Conservation (phyloP, 1,140 invertebrate genomes). For the Macrotrachela quadricornifera region DNA sequence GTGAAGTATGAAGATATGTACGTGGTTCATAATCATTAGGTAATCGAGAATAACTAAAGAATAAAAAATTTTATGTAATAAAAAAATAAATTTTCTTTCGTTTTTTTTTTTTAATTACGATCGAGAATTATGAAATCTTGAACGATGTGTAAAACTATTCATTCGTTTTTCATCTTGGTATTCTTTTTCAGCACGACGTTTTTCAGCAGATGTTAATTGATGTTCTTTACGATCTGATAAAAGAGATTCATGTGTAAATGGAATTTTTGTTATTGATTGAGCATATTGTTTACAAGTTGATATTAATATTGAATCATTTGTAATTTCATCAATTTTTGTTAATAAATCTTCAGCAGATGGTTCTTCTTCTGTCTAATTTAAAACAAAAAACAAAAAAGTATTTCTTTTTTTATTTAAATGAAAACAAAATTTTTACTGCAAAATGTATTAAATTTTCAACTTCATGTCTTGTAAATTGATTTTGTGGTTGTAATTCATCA, state of each 20-base stretch:
- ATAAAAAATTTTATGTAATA: too few relatives aligned
- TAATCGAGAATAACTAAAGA: too few relatives aligned
- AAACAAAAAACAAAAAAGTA: too few relatives aligned
- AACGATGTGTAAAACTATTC: too few relatives aligned
- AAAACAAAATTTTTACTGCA: slow-evolving; percentile 26
- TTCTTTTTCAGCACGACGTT: slow-evolving; percentile 54
- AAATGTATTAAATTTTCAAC: slow-evolving; percentile 78
- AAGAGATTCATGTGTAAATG: slow-evolving; percentile 87
- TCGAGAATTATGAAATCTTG: too few relatives aligned
- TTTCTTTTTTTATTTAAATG: too few relatives aligned
- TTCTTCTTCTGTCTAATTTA: slow-evolving; percentile 17
- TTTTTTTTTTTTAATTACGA: too few relatives aligned
- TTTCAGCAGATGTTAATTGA: slow-evolving; percentile 77
- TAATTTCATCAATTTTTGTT: slow-evolving; percentile 11
- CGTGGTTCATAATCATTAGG: too few relatives aligned
- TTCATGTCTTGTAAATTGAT: slow-evolving; percentile 75
- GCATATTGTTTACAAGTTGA: slow-evolving; percentile 15
- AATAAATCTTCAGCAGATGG: slow-evolving; percentile 16
- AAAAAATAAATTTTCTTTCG: too few relatives aligned
- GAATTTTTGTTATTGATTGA: slow-evolving; percentile 39
- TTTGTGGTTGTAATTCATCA: slow-evolving; percentile 88
- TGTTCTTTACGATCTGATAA: slow-evolving; percentile 84
- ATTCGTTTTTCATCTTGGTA: slow-evolving; percentile 9
- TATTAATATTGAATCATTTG: slow-evolving; percentile 15
- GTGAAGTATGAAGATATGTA: too few relatives aligned